These are phyloP conservation scores for Drosophila rhopaloa DNA, from an alignment of 1,140 invertebrate species.

Conservation along the genomic window DNA sequence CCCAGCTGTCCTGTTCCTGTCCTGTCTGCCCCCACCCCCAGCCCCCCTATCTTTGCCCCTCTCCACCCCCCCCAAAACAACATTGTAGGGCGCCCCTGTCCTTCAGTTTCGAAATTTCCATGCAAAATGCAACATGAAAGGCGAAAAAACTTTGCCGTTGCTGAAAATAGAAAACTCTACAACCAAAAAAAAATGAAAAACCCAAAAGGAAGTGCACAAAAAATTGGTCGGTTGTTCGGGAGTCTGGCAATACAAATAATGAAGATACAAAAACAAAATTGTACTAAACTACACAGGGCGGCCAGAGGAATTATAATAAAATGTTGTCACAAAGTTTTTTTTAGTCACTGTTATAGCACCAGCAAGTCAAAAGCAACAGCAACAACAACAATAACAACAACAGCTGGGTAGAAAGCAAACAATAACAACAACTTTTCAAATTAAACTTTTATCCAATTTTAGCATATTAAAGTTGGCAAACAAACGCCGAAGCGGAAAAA, in stretches of 20 bases:
- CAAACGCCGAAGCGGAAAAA: constrained; percentile 44
- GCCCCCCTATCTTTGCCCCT: neutral
- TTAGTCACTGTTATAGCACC: constrained; percentile 30
- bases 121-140: constrained; percentile 78
- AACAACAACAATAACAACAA: constrained; percentile 13
- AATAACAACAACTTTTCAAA: constrained; percentile 82
- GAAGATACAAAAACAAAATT: constrained; percentile 77
- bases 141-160: constrained; percentile 59
- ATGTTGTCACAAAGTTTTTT: constrained; percentile 80
- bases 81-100: constrained; percentile 60
- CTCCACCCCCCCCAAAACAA: constrained; percentile 17
- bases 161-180: constrained; percentile 60
- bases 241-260: constrained; percentile 73
- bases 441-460: constrained; percentile 80
- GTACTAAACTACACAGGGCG: constrained; percentile 62
- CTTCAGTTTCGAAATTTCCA: constrained; percentile 54
- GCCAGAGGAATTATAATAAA: constrained; percentile 79
- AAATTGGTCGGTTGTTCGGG: constrained; percentile 10
- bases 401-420: constrained; percentile 48
- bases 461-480: constrained; percentile 75
- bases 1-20: constrained; percentile 64
- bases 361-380: constrained; percentile 13
- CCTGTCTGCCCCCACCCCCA: constrained; percentile 12
- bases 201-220: constrained; percentile 12
- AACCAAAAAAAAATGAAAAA: constrained; percentile 13